Evolutionary conservation across 2,888 invertebrate genomes (phyloP).

Genomic region (Epinotia nisella): DNA sequence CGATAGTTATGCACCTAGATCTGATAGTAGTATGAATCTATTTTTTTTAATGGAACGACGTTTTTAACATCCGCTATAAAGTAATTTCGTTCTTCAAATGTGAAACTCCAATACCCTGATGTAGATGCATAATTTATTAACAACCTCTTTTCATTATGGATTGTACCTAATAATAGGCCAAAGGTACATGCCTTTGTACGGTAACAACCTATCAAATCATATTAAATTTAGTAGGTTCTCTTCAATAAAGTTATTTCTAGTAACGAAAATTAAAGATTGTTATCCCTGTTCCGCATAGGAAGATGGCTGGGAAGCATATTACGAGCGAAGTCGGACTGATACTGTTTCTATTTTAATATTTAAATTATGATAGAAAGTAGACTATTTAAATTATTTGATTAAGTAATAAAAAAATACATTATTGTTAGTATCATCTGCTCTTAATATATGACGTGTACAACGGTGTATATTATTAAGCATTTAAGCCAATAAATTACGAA

Average conservation of each 20-base stretch:
- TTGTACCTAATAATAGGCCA: neutral
- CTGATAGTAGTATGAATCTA: too few species aligned
- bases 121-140: too few species aligned
- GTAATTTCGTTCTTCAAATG: neutral
- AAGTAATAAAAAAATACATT: too few species aligned
- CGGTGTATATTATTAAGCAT: neutral
- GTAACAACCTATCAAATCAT: neutral
- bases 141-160: neutral
- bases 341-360: neutral
- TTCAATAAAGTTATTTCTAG: slow-evolving; percentile 1
- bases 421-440: too few species aligned
- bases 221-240: slow-evolving; percentile 14
- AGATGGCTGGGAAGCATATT: slow-evolving; percentile 2
- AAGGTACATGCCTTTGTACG: neutral
- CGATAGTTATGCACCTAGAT: too few species aligned
- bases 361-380: too few species aligned
- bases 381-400: too few species aligned
- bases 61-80: too few species aligned
- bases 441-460: too few species aligned
- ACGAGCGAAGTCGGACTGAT: neutral
- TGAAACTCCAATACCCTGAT: neutral
- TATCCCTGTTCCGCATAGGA: neutral
- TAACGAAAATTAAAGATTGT: slow-evolving; percentile 6
- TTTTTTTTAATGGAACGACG: too few species aligned
- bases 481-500: neutral